These are phyloP conservation scores for Kradibia gibbosae DNA, from an alignment of 1,140 invertebrate species.

Conservation along the genomic window DNA sequence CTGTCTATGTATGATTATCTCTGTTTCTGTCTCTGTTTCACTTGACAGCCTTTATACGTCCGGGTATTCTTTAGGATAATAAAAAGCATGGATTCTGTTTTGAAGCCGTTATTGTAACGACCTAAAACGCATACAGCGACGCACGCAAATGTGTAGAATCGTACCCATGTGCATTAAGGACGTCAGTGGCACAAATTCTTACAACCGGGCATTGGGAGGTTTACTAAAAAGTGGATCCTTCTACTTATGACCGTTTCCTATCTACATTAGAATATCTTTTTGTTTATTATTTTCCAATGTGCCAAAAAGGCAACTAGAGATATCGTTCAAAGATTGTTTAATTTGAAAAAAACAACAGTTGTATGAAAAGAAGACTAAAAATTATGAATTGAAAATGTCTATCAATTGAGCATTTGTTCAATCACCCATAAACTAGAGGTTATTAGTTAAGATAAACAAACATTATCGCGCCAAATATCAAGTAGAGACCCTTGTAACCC, in stretches of 20 bases:
- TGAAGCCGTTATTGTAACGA: neutral
- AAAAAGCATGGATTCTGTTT: conserved; percentile 11
- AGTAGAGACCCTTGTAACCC: neutral
- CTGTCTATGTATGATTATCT: too few relatives aligned
- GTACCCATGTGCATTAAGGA: neutral
- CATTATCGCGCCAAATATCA: neutral
- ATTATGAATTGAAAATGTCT: neutral
- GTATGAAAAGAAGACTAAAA: too few relatives aligned
- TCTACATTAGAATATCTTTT: neutral
- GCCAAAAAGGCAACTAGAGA: too few relatives aligned
- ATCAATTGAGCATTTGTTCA: neutral
- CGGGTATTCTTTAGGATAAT: conserved; percentile 18
- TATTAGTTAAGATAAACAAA: neutral
- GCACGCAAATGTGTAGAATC: neutral
- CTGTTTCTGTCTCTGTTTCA: neutral
- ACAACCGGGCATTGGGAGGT: neutral
- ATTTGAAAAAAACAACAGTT: neutral
- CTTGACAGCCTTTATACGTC: neutral
- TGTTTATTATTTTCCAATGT: neutral
- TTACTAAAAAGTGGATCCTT: neutral
- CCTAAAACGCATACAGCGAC: neutral
- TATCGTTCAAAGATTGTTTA: neutral
- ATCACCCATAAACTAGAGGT: neutral
- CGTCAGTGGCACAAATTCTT: neutral
- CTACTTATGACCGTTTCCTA: neutral